Evolutionary conservation across 2,888 invertebrate species (phyloP), one percentile per base, ranked within the genome.

Genomic region (Parthenolecanium corni): DNA sequence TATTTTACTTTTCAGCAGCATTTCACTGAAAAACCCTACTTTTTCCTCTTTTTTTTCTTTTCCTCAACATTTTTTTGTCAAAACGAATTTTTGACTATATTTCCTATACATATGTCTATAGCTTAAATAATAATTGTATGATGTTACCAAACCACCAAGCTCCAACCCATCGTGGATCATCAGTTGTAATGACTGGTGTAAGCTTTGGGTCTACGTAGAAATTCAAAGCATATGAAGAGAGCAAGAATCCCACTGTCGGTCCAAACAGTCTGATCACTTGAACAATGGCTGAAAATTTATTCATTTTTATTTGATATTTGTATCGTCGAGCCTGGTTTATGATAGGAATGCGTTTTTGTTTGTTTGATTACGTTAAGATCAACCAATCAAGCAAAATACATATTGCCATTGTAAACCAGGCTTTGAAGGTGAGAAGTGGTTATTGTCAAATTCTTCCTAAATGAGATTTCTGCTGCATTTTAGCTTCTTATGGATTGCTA

Each of bases 101-200:
- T n/a, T n/a, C n/a, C n/a, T n/a, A n/a, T n/a, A n/a, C n/a, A n/a
- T n/a, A n/a, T n/a, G n/a, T n/a, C n/a, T n/a, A n/a, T n/a, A n/a
- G n/a, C n/a, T n/a, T n/a, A n/a, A n/a, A n/a, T n/a, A n/a, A n/a
- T n/a, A n/a, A n/a, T n/a, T 16, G 2, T 47, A 16, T 47, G 18
- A 12, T n/a, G 3, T 67, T 67, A 73, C 74, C 77, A 6, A 77
- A 69, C 78, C 78, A 79, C 78, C 78, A 79, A 0, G 78, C 78
- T 2, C 79, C 79, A 14, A 79, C 72, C 78, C 78, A 79, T 44
- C 77, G 70, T 0, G 77, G 76, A 68, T 77, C 77, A 18, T 72
- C 69, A 12, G 70, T 68, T 2, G 69, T 70, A 49, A 77, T 71
- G 12, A 71, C 69, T 6, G 72, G 73, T 16, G 68, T 66, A 25